Conservation (phyloP, 2,888 invertebrate genomes). For the Polyommatus iphigenia region DNA sequence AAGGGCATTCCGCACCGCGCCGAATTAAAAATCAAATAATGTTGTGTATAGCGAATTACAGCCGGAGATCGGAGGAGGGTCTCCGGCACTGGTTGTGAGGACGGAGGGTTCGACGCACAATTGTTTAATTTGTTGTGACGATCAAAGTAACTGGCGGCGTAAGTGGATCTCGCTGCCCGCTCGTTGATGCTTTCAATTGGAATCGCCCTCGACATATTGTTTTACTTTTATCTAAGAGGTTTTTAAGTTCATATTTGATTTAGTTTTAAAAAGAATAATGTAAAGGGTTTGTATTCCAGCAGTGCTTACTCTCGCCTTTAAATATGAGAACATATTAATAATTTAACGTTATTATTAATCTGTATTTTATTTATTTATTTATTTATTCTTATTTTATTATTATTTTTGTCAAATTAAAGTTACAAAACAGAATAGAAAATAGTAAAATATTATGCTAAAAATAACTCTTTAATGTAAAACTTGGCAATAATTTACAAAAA, state of each 20-base stretch:
- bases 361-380: too few species aligned
- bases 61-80: slow-evolving; percentile 34
- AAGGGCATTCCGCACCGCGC: slow-evolving; percentile 67
- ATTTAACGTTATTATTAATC: too few species aligned
- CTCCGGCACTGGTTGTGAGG: neutral
- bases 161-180: slow-evolving; percentile 17
- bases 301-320: too few species aligned
- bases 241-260: neutral
- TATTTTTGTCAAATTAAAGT: neutral
- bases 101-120: slow-evolving; percentile 31
- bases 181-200: slow-evolving; percentile 4
- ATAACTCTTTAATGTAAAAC: neutral
- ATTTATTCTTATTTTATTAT: neutral
- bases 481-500: neutral
- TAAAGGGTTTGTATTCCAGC: neutral
- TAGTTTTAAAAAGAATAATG: neutral
- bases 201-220: neutral
- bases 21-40: slow-evolving; percentile 79
- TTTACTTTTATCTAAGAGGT: neutral
- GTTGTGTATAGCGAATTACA: slow-evolving; percentile 68
- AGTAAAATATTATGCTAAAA: neutral
- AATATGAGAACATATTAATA: too few species aligned
- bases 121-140: slow-evolving; percentile 43
- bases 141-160: slow-evolving; percentile 37
- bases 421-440: neutral